Percentiles rank a stretch among this genome's conserved stretches.
Evolutionary conservation across 2,888 invertebrate genomes (phyloP).

Genomic region (Podotricha telesiphe): DNA sequence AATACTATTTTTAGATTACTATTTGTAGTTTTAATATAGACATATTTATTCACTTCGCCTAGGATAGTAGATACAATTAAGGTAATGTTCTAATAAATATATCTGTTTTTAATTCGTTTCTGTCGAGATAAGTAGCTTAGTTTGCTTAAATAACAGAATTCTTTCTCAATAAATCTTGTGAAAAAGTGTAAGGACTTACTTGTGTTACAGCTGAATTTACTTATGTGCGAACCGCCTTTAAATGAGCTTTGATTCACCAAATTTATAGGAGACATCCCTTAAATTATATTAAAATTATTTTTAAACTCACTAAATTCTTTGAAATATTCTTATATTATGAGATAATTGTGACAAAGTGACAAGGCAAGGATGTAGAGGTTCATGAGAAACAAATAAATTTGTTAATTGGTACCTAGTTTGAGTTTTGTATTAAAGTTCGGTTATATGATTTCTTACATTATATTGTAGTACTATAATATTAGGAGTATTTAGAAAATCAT

Average conservation of each 20-base stretch:
- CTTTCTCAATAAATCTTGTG: not conserved
- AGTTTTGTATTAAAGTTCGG: not conserved
- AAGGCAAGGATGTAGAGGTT: no score
- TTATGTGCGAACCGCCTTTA: conserved; percentile 43
- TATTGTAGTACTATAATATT: no score
- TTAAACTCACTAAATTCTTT: not conserved
- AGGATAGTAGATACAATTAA: conserved; percentile 37
- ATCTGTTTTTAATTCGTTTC: conserved; percentile 24
- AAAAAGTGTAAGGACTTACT: conserved; percentile 32
- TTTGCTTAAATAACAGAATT: not conserved
- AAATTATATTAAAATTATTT: not conserved
- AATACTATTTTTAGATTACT: no score
- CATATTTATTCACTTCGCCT: conserved; percentile 16
- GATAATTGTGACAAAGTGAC: no score
- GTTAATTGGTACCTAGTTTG: not conserved
- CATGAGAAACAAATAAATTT: no score
- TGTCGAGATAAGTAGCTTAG: conserved; percentile 17
- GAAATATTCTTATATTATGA: no score
- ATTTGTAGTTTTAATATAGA: conserved; percentile 4
- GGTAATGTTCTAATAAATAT: conserved; percentile 37
- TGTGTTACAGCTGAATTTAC: conserved; percentile 43
- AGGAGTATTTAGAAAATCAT: no score
- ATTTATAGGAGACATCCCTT: conserved; percentile 42
- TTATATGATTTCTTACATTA: not conserved
- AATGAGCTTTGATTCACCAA: conserved; percentile 42